Evolutionary conservation across 2,797 vertebrate genomes (phyloP).

Genomic region (Alauda arvensis): DNA sequence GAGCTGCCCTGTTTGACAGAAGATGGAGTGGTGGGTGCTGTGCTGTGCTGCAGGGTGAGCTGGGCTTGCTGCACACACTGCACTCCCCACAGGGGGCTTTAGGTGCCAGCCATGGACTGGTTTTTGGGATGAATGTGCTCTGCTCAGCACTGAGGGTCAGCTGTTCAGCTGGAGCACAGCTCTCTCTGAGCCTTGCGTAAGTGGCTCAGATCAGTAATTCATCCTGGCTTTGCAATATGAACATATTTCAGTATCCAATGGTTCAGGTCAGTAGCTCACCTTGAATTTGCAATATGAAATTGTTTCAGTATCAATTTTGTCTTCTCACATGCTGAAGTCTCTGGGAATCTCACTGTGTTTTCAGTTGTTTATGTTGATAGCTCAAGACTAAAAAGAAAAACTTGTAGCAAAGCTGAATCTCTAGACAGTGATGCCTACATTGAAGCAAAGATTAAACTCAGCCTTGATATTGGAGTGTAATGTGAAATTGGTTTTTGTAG

Average conservation of each 20-base stretch:
- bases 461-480: neutral
- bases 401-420: neutral
- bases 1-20: neutral
- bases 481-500: neutral
- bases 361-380: neutral
- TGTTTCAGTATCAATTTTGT: neutral
- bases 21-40: no score
- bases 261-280: neutral
- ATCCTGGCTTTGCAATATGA: neutral
- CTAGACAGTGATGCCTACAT: neutral
- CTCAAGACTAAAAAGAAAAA: neutral
- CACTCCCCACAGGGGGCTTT: accelerated
- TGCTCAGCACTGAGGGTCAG: no score
- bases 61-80: accelerated
- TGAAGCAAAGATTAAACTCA: neutral
- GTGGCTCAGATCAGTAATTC: neutral
- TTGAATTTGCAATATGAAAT: neutral
- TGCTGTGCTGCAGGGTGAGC: neutral
- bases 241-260: neutral
- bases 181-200: neutral
- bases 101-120: accelerated
- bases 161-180: accelerated
- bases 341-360: neutral
- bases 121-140: neutral
- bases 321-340: neutral